Conservation (phyloP, 1,140 invertebrate species). For the Vanessa atalanta region DNA sequence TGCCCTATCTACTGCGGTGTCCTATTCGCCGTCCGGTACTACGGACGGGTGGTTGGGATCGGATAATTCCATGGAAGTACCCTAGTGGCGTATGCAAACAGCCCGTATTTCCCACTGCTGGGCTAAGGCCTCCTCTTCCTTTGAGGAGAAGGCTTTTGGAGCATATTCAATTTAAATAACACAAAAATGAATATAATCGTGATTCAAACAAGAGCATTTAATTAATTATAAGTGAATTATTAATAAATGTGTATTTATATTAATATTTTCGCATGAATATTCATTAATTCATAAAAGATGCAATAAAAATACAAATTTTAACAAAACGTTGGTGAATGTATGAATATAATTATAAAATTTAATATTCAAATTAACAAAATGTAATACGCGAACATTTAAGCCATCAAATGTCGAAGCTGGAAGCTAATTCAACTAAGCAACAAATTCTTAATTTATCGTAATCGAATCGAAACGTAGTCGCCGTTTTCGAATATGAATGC, state of each 20-base stretch:
- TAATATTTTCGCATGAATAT: not conserved
- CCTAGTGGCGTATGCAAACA: too few relatives aligned
- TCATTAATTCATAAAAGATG: not conserved
- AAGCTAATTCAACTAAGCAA: not conserved
- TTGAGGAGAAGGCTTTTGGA: too few relatives aligned
- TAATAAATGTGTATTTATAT: not conserved
- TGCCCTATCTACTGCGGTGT: too few relatives aligned
- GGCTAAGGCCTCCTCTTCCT: too few relatives aligned
- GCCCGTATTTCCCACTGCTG: too few relatives aligned
- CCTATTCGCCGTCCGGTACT: too few relatives aligned
- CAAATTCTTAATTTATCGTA: not conserved
- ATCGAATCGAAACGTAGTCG: too few relatives aligned
- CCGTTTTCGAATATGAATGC: not conserved
- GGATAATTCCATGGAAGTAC: too few relatives aligned
- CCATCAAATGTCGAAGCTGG: not conserved
- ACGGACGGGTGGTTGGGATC: too few relatives aligned
- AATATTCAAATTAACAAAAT: not conserved
- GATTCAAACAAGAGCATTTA: not conserved
- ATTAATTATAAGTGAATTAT: not conserved
- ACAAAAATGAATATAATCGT: too few relatives aligned
- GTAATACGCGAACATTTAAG: not conserved
- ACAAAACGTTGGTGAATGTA: not conserved
- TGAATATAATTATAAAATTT: conserved; percentile 4
- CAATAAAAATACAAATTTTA: conserved; percentile 3
- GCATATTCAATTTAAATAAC: too few relatives aligned